Base-by-base conservation (phyloP, 2,113 vertebrate species). In the Paracanthobrama guichenoti region DNA sequence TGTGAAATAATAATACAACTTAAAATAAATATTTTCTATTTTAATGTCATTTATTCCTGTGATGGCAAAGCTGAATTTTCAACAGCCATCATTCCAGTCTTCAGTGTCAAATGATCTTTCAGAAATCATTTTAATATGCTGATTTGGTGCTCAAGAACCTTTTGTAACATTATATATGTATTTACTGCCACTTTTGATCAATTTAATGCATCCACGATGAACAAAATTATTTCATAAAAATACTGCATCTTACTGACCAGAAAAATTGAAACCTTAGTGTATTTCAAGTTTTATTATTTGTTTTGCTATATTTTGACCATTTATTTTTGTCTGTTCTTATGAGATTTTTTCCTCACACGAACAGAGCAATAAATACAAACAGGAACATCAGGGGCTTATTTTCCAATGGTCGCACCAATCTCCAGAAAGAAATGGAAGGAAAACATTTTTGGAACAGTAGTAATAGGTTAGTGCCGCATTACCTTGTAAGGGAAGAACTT, bases 401-500 rank as follows among this genome's bases (percentile, higher is more conserved):
- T 42, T 57, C 31, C 75, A 77, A 0, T 24, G 20, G 50, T 14
- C 2, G 6, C 31, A 59, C 22, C 55, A 78, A 78, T 60, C 31
- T 78, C 31, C 75, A 16, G 20, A 16, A 60, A 22, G 31, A 62
- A 55, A 62, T 59, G 64, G 10, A 79, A 74, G 13, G 14, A 81
- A 4, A 66, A 50, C 18, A 24, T 77, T 39, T 62, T 60, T 62
- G 12, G 1, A 44, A 28, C 4, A 20, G 10, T 5, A 59, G 35
- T 24, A 78, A 22, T 24, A 20, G 31, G 18, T 10, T 5, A 42
- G 42, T 35, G 26, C 24, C 50, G 35, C 2, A 1, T 77, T 72
- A 99, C 98, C 97, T 96, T 99, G 97, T 85, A 99, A 91, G 0
- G 98, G 97, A 26, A 99, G 77, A 86, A 97, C 95, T 90, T 94